phyloP scores from a whole-genome alignment of 2,113 vertebrate genomes.

The cat (Felis catus) region DNA sequence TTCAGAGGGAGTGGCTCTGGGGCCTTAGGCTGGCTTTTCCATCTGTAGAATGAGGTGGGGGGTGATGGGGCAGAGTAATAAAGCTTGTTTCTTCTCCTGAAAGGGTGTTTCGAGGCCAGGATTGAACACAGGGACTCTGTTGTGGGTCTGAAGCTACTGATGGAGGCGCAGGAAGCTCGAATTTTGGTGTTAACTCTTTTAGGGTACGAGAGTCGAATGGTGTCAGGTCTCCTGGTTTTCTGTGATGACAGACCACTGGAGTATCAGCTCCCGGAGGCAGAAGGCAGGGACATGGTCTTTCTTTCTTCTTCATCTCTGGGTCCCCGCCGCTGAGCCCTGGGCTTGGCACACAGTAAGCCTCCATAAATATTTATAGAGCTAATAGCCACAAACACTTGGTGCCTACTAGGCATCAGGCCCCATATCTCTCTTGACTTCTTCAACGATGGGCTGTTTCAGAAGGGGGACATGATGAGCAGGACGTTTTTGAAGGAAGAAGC shows the following conservation, averaged over 20 bases:
- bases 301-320: background rate
- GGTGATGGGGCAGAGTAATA: background rate
- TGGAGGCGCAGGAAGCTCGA: background rate
- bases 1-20: background rate
- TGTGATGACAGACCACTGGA: background rate
- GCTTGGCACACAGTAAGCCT: background rate
- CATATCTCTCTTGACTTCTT: background rate
- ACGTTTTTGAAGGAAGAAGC: background rate
- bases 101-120: background rate
- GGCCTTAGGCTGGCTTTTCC: constrained; percentile 27
- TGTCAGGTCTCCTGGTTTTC: background rate
- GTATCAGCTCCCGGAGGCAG: background rate
- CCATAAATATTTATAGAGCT: background rate
- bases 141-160: background rate
- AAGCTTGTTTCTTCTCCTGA: constrained; percentile 18
- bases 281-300: background rate
- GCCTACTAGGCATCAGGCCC: background rate
- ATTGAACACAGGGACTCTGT: constrained; percentile 35
- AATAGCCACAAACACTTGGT: background rate
- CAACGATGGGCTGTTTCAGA: background rate
- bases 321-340: background rate
- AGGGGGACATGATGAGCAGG: background rate
- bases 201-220: accelerated
- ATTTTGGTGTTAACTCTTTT: background rate
- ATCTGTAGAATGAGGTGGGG: constrained; percentile 49